phyloP scores from a whole-genome alignment of 2,888 invertebrate genomes.

The Dasypogon diadema region DNA sequence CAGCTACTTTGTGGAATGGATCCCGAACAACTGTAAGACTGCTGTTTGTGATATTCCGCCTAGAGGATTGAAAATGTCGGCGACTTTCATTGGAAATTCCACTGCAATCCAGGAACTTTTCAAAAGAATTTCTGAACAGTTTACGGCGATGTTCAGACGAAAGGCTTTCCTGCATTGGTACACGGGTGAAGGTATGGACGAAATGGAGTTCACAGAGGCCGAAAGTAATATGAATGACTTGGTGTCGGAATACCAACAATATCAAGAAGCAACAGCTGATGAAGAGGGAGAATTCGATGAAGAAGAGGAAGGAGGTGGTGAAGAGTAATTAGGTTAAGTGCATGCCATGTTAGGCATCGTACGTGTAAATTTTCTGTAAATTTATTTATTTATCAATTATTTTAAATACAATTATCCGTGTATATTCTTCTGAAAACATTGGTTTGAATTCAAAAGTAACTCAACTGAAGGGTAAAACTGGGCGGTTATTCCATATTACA shows the following conservation, averaged over 20 bases:
- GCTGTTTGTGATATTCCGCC: constrained; percentile 93
- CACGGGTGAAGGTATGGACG: constrained; percentile 97
- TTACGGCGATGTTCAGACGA: constrained; percentile 95
- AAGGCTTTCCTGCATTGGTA: constrained; percentile 99
- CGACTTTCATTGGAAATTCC: constrained; percentile 93
- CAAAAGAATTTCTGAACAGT: constrained; percentile 91
- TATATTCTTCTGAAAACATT: too few relatives aligned
- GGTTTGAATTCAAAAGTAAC: too few relatives aligned
- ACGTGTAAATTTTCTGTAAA: constrained; percentile 1
- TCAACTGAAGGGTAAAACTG: too few relatives aligned
- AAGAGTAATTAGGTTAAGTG: constrained; percentile 12
- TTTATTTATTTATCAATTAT: constrained; percentile 29
- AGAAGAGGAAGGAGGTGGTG: constrained; percentile 63
- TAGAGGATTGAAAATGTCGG: constrained; percentile 93
- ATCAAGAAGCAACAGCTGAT: constrained; percentile 89
- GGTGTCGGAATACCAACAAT: constrained; percentile 95
- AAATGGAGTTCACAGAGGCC: constrained; percentile 96
- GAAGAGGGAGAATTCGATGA: constrained; percentile 87
- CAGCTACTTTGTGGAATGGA: constrained; percentile 91
- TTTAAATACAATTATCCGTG: too few relatives aligned
- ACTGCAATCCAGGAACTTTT: constrained; percentile 94
- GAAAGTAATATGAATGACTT: constrained; percentile 96
- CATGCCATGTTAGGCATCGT: background rate
- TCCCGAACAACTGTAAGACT: constrained; percentile 94
- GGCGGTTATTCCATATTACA: too few relatives aligned